Evolutionary conservation across 2,113 vertebrate species (phyloP), one percentile per base, ranked within the genome.

Genomic region (Seriola rivoliana): DNA sequence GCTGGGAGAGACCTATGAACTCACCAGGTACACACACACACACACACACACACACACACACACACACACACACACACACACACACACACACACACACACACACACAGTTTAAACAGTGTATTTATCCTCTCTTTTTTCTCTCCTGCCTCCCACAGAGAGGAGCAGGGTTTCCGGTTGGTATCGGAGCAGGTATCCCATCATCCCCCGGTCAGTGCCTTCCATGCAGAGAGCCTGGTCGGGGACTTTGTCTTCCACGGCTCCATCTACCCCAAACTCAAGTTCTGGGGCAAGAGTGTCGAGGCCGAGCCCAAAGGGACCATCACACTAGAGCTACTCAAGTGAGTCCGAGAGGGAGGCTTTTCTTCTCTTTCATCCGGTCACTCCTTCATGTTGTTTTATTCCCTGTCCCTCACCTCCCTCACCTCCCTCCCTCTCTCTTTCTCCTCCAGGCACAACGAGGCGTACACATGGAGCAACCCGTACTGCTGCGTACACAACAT

Each of bases 171-270:
- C 80, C 86, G 91, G 75, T 68, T 92, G 48, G 44, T 93, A 32
- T 92, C 91, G 0, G 92, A 93, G 86, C 92, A 93, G 81, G 92
- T 93, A 12, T 93, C 92, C 78, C 92, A 93, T 85, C 92, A 92
- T 77, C 92, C 92, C 38, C 92, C 92, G 12, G 85, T 93, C 60
- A 93, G 92, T 81, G 92, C 92, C 71, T 93, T 93, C 85, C 92
- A 93, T 40, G 90, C 92, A 44, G 92, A 93, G 80, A 92, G 86
- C 74, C 84, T 92, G 58, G 32, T 36, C 0, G 92, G 92, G 60
- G 92, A 93, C 75, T 93, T 93, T 0, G 71, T 90, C 77, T 93
- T 93, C 81, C 88, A 92, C 6, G 92, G 92, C 65, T 92, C 91
- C 64, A 93, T 93, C 80, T 93, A 93, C 75, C 92, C 92, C 40